These are phyloP conservation scores for Cheilosia impressa DNA, from an alignment of 2,888 invertebrate species.

Conservation along the genomic window DNA sequence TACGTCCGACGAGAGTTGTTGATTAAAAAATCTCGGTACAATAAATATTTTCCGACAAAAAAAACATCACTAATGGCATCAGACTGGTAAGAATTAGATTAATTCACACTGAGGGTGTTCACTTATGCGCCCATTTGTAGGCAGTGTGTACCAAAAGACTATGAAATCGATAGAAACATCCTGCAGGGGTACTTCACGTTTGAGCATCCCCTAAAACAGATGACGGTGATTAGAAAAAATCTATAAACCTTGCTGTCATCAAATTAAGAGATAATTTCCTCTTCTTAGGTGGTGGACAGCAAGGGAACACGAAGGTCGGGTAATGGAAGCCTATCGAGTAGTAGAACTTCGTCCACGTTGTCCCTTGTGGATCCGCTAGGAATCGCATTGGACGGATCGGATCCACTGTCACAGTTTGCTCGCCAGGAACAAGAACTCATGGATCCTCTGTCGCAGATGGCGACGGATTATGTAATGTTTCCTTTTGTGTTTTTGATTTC, in stretches of 20 bases:
- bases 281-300: constrained; percentile 85
- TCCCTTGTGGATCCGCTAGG: constrained; percentile 85
- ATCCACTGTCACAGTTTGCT: constrained; percentile 90
- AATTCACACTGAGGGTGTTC: neutral
- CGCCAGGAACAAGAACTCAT: constrained; percentile 85
- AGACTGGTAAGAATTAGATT: constrained; percentile 52
- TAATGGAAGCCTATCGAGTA: constrained; percentile 84
- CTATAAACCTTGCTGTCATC: constrained; percentile 4
- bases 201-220: constrained; percentile 86
- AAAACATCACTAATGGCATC: constrained; percentile 53
- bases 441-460: constrained; percentile 88
- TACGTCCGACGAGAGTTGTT: constrained; percentile 35
- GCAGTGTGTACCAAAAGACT: constrained; percentile 80
- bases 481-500: neutral
- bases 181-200: constrained; percentile 79
- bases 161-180: constrained; percentile 79
- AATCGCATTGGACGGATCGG: constrained; percentile 88
- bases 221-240: constrained; percentile 82
- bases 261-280: constrained; percentile 1
- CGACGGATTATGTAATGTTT: constrained; percentile 81
- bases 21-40: neutral
- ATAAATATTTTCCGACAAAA: neutral
- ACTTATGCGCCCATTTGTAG: constrained; percentile 69
- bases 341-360: constrained; percentile 85
- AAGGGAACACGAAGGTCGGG: constrained; percentile 84